A percentile compares a stretch with the other conserved stretches of the same genome.
These are phyloP conservation scores for Eupithecia abbreviata DNA, from an alignment of 2,888 invertebrate genomes.

Conservation along the genomic window DNA sequence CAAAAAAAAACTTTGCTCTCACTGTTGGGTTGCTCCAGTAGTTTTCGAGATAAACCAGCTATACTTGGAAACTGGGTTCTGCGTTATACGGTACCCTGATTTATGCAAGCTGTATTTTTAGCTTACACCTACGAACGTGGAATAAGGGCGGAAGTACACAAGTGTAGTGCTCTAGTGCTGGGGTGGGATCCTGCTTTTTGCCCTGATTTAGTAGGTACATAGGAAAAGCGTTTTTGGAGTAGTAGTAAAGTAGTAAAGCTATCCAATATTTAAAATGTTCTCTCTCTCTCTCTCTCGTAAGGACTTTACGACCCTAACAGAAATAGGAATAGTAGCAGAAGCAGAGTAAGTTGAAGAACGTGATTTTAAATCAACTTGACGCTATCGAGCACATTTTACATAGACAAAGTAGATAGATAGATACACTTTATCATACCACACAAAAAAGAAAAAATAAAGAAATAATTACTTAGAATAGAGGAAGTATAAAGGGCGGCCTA, in stretches of 20 bases:
- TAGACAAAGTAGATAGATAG: too few relatives aligned
- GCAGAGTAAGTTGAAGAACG: not conserved
- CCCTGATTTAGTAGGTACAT: not conserved
- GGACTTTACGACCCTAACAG: too few relatives aligned
- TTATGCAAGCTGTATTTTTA: slow-evolving; percentile 33
- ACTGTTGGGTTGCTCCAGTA: slow-evolving; percentile 16
- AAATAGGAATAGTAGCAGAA: not conserved
- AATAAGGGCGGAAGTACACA: slow-evolving; percentile 23
- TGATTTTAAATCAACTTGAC: not conserved
- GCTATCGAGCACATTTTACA: not conserved
- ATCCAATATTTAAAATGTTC: not conserved
- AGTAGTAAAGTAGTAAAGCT: too few relatives aligned
- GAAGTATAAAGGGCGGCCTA: too few relatives aligned
- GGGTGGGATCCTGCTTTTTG: not conserved
- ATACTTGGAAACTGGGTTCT: slow-evolving; percentile 28
- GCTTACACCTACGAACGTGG: slow-evolving; percentile 24
- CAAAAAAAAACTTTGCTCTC: not conserved
- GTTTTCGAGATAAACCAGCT: slow-evolving; percentile 22
- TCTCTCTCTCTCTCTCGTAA: not conserved
- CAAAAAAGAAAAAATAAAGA: too few relatives aligned
- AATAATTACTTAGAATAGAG: too few relatives aligned
- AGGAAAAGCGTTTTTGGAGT: not conserved
- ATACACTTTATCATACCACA: too few relatives aligned
- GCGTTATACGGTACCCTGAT: slow-evolving; percentile 30
- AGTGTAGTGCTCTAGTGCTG: not conserved